A percentile compares a stretch with the other conserved stretches of the same genome.
These are phyloP conservation scores for Leptothorax acervorum DNA, from an alignment of 2,888 invertebrate species.

Conservation along the genomic window DNA sequence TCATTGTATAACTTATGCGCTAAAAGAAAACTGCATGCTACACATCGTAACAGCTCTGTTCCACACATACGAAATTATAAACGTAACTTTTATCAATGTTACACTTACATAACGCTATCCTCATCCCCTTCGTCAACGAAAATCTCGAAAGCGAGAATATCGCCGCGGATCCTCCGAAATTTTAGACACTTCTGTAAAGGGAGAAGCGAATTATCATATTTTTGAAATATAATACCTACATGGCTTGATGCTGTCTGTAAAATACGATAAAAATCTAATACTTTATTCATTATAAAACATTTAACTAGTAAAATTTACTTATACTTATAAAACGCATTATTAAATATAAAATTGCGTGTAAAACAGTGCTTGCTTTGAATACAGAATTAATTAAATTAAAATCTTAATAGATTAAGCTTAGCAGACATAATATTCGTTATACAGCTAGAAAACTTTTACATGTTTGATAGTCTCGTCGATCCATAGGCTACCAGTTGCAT, in stretches of 20 bases:
- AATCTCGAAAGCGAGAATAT: background rate
- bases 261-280: background rate
- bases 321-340: background rate
- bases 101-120: slow-evolving; percentile 36
- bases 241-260: background rate
- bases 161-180: background rate
- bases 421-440: background rate
- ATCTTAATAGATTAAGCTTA: background rate
- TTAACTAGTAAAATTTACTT: background rate
- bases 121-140: background rate
- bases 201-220: background rate
- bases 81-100: slow-evolving; percentile 7
- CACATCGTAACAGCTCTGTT: slow-evolving; percentile 13
- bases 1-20: slow-evolving; percentile 27
- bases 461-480: background rate
- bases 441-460: background rate
- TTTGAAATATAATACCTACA: background rate
- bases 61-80: slow-evolving; percentile 43
- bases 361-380: background rate
- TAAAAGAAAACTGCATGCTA: slow-evolving; percentile 32
- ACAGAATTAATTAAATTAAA: background rate
- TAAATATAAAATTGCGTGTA: background rate
- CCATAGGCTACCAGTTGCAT: background rate
- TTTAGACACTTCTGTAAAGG: background rate
- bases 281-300: background rate